Evolutionary conservation across 64 coral and sea anemone species (phyloP).

Genomic region (Montipora cactus): DNA sequence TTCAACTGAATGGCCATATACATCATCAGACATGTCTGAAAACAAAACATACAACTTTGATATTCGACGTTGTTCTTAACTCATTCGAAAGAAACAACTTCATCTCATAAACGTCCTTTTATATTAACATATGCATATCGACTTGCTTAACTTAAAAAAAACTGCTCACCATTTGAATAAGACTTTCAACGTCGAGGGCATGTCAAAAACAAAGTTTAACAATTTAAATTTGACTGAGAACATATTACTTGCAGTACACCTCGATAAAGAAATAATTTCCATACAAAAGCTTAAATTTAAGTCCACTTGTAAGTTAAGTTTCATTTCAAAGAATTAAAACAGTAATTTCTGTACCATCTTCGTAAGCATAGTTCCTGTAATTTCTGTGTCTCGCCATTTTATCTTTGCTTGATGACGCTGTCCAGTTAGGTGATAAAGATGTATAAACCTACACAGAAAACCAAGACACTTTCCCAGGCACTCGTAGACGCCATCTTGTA

Average conservation of each 20-base stretch:
- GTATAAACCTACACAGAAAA: not conserved
- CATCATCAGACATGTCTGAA: constrained; percentile 93
- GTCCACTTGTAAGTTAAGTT: too few species aligned
- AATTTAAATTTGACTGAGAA: too few species aligned
- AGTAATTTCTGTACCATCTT: constrained; percentile 76
- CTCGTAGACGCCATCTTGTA: not conserved
- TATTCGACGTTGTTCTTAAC: not conserved
- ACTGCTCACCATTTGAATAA: too few species aligned
- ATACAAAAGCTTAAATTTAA: too few species aligned
- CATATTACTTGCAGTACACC: too few species aligned
- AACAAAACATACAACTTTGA: not conserved
- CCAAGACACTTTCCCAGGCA: not conserved
- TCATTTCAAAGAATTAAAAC: not conserved
- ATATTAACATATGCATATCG: too few species aligned
- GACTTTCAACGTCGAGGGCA: too few species aligned
- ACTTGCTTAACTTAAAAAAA: too few species aligned
- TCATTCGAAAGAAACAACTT: too few species aligned
- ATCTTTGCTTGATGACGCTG: not conserved
- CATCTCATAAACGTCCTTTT: too few species aligned
- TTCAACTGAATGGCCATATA: constrained; percentile 92
- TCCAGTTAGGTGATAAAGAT: not conserved
- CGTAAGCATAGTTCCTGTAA: constrained; percentile 91
- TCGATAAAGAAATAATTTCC: too few species aligned
- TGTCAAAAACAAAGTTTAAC: too few species aligned
- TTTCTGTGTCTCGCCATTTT: constrained; percentile 95